Evolutionary conservation across 2,797 vertebrate species (phyloP), one percentile per base, ranked within the genome.

Genomic region (Rhodeus uyekii): DNA sequence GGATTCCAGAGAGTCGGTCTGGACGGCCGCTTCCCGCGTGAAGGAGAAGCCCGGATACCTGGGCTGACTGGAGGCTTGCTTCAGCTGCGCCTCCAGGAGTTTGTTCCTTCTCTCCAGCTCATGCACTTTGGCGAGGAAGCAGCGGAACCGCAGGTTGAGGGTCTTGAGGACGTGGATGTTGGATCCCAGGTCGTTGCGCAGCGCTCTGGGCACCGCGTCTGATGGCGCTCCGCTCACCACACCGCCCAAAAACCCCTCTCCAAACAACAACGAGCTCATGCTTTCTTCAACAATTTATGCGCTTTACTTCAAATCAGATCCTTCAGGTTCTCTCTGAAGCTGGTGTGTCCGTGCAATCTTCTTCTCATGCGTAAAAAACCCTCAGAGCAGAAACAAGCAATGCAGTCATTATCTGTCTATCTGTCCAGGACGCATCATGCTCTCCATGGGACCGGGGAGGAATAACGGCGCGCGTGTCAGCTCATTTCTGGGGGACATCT

Each of bases 91-190:
- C 94, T 99, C 97, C 93, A 99, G 92, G 85, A 97, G 94, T 84
- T 96, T 96, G 95, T 99, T 99, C 34, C 97, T 94, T 86, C 97
- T 92, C 91, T 99, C 98, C 88, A 99, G 93, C 65, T 99, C 97
- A 80, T 99, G 98, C 42, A 99, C 98, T 87, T 97, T 98, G 89
- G 97, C 97, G 24, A 99, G 93, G 91, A 99, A 99, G 92, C 97
- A 98, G 86, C 98, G 96, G 92, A 99, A 99, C 6, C 97, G 94
- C 92, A 98, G 93, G 92, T 99, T 99, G 79, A 99, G 95, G 42
- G 96, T 97, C 88, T 99, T 99, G 75, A 99, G 94, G 89, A 98
- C 96, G 80, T 97, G 96, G 89, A 99, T 97, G 92, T 99, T 98
- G 87, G 97, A 98, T 83, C 98, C 97, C 95, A 99, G 90, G 91